Evolutionary conservation across 1,140 invertebrate genomes (phyloP), one percentile per base, ranked within the genome.

Genomic region (Microplitis mediator): DNA sequence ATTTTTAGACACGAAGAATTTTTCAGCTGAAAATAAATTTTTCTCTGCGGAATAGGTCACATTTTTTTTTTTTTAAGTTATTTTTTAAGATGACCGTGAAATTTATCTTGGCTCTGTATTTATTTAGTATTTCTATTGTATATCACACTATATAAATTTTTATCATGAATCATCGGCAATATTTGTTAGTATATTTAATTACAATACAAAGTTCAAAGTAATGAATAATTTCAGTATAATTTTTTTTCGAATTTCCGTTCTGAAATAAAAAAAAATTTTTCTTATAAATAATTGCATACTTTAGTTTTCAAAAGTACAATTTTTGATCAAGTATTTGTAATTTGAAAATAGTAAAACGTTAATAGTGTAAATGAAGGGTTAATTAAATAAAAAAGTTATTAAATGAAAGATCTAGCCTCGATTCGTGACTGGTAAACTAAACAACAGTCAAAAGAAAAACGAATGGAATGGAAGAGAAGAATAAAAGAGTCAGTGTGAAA

Each of bases 361-460:
- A 5, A 58, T 16, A 58, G 23, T 16, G 23, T 31, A 58, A 9
- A 23, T 23, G 23, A 23, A 58, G 56, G 52, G 14, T 58, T 58
- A 23, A 58, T 23, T 58, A 23, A 58, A 58, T 9, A 58, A 23
- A 23, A 58, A 58, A 58, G 56, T 4, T 58, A 58, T 58, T 31
- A 31, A 58, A 58, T 58, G 56, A 23, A 58, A 58, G 56, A 58
- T 58, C 56, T 58, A 58, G 56, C 56, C 56, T 58, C 56, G 14
- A 58, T 58, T 58, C 56, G 56, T 58, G 56, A 58, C 56, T 58
- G 14, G 56, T 58, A 58, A 58, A 31, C 23, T 58, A 58, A 58
- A 45, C 11, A 45, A 45, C 39, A 45, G 39, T 45, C 39, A 45
- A 45, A 45, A 45, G 39, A 45, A 45, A 45, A 45, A 6, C 39